Percentiles rank a stretch among this genome's conserved stretches.
Evolutionary conservation across 2,888 invertebrate species (phyloP).

Genomic region (Ectemnius continuus): DNA sequence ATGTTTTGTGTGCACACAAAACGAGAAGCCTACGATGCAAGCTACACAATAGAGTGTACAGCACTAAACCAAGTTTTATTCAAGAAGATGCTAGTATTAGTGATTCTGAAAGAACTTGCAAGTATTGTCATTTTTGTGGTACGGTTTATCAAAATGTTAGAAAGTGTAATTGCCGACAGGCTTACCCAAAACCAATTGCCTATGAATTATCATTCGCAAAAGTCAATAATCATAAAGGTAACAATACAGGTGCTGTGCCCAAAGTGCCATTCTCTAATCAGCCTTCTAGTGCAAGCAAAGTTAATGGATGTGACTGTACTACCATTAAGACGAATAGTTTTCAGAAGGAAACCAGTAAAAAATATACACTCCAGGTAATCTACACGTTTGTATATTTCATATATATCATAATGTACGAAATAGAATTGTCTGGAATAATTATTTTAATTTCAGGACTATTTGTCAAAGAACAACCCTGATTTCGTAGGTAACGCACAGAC

Average conservation of each 20-base stretch:
- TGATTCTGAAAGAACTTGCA: conserved; percentile 49
- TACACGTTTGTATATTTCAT: background rate
- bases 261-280: conserved; percentile 48
- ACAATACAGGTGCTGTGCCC: conserved; percentile 28
- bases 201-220: conserved; percentile 77
- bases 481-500: conserved; percentile 83
- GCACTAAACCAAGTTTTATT: conserved; percentile 34
- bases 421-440: conserved; percentile 73
- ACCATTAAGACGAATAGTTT: conserved; percentile 41
- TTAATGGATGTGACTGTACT: conserved; percentile 60
- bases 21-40: conserved; percentile 39
- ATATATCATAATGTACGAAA: background rate
- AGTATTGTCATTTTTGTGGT: conserved; percentile 70
- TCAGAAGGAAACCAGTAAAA: conserved; percentile 36
- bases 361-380: conserved; percentile 65
- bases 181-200: conserved; percentile 76
- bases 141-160: conserved; percentile 64
- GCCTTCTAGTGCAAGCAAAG: conserved; percentile 38
- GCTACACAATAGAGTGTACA: conserved; percentile 30
- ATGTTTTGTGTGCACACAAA: conserved; percentile 57
- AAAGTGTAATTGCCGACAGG: conserved; percentile 65
- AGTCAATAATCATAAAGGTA: conserved; percentile 49
- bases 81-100: conserved; percentile 35
- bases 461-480: conserved; percentile 85
- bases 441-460: conserved; percentile 82